Evolutionary conservation across 37 sponge, comb jelly and placozoan genomes (phyloP), one percentile per base, ranked within the genome.

Genomic region (Spongilla lacustris): DNA sequence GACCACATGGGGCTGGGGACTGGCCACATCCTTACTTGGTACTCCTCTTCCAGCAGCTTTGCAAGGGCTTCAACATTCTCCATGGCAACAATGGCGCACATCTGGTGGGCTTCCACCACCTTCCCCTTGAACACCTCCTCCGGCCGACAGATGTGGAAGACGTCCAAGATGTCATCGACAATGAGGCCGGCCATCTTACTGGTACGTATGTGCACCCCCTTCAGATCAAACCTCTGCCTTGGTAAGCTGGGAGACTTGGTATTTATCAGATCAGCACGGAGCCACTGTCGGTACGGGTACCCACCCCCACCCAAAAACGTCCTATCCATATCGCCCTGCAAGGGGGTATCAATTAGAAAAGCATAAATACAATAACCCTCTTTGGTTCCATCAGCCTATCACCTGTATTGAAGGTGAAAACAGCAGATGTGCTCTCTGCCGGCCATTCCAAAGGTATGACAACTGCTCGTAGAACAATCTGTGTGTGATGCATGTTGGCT

Each of bases 281-380:
- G 76, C 74, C 66, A 26, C 27, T 86, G 82, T 6, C 72, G 83
- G 36, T 85, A 86, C 24, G 91, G 91, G 32, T 28, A 67, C 25
- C 25, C 36, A 32, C 33, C 26, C 66, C 50, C 76, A 10, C 83
- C 91, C 22, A 91, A 48, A 23, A 91, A 86, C 32, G 32, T 50
- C 17, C 91, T 50, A 32, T 85, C 86, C 50, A 91, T 67, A 41
- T 86, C 91, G n/a, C 91, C 91, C 91, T 91, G 35, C 35, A 13
- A 58, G 58, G 4, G 58, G 58, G 58, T 17, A 58, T 58, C 58
- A 58, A 58, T 58, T 17, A 14, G 58, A 58, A 58, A 17, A 58
- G 19, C 41, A 41, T 9, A 6, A 41, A 41, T 6, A 41, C 41
- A 41, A 6, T 41, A 9, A 41, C 6, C 41, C 3, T 3, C 41